These are phyloP conservation scores for Emydoidea blandingii DNA, from an alignment of 2,797 vertebrate genomes.

Conservation along the genomic window DNA sequence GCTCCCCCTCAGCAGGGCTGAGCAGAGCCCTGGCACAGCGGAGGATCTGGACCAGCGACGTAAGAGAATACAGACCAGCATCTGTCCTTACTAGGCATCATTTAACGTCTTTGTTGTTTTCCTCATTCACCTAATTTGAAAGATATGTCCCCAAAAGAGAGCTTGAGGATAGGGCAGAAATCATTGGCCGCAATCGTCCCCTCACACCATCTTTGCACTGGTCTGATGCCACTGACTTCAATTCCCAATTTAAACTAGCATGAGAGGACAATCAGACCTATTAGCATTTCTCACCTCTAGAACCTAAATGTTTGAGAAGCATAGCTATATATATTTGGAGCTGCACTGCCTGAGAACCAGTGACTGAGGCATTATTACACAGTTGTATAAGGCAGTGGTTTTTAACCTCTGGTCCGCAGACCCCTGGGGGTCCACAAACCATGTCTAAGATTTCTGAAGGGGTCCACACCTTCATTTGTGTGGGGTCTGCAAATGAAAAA, in stretches of 20 bases:
- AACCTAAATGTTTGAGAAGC: neutral
- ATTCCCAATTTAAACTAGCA: neutral
- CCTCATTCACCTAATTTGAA: neutral
- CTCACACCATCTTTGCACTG: neutral
- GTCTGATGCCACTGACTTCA: neutral
- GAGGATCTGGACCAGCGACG: neutral
- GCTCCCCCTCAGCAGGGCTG: neutral
- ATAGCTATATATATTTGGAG: neutral
- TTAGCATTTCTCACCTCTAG: fast-evolving
- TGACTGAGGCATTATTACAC: neutral
- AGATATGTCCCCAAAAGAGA: neutral
- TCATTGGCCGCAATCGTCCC: neutral
- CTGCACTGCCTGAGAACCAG: neutral
- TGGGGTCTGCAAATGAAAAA: neutral
- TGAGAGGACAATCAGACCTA: neutral
- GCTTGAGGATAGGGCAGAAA: neutral
- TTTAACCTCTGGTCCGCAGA: neutral
- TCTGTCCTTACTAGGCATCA: neutral
- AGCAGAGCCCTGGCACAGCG: neutral
- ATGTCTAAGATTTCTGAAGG: neutral
- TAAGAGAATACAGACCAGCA: neutral
- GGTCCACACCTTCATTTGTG: no score
- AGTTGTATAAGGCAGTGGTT: neutral
- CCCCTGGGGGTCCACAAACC: neutral
- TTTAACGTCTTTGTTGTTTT: neutral